Percentiles rank a stretch among this genome's conserved stretches.
These are phyloP conservation scores for Furcula furcula DNA, from an alignment of 2,888 invertebrate species.

Conservation along the genomic window DNA sequence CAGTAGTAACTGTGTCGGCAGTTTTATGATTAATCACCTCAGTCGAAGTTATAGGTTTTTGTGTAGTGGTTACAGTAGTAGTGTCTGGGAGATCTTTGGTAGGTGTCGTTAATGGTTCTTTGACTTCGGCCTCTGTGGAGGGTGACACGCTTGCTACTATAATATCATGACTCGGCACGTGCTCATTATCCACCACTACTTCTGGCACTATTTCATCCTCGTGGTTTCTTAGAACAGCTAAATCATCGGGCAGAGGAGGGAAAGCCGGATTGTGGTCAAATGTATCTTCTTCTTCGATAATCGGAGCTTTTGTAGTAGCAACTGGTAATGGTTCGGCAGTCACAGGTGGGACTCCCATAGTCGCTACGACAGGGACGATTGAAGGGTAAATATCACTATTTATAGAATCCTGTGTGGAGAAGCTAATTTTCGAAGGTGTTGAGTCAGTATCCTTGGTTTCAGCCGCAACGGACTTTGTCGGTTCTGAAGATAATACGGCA, in stretches of 20 bases:
- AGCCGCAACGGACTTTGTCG: conserved; percentile 32
- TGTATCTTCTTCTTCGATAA: conserved; percentile 66
- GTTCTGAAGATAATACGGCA: conserved; percentile 28
- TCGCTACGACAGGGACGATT: conserved; percentile 47
- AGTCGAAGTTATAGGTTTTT: conserved; percentile 29
- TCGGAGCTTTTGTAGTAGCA: conserved; percentile 52
- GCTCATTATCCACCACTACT: conserved; percentile 47
- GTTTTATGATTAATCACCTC: conserved; percentile 29
- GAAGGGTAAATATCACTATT: conserved; percentile 58
- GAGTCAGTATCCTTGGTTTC: conserved; percentile 41
- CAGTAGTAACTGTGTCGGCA: conserved; percentile 28
- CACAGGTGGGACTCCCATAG: conserved; percentile 44
- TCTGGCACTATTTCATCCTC: conserved; percentile 67
- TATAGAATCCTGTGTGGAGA: conserved; percentile 62
- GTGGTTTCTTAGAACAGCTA: conserved; percentile 62
- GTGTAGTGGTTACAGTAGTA: conserved; percentile 33
- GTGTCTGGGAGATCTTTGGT: conserved; percentile 34
- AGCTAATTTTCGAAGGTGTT: conserved; percentile 64
- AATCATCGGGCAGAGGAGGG: conserved; percentile 71
- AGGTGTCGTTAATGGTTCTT: conserved; percentile 40
- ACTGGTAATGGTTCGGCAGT: conserved; percentile 32
- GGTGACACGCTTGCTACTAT: conserved; percentile 36
- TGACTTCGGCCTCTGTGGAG: conserved; percentile 34
- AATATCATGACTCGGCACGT: conserved; percentile 40
- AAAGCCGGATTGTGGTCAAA: conserved; percentile 74